Evolutionary conservation across 2,888 invertebrate genomes (phyloP).

Genomic region (Drosophila buzzatii): DNA sequence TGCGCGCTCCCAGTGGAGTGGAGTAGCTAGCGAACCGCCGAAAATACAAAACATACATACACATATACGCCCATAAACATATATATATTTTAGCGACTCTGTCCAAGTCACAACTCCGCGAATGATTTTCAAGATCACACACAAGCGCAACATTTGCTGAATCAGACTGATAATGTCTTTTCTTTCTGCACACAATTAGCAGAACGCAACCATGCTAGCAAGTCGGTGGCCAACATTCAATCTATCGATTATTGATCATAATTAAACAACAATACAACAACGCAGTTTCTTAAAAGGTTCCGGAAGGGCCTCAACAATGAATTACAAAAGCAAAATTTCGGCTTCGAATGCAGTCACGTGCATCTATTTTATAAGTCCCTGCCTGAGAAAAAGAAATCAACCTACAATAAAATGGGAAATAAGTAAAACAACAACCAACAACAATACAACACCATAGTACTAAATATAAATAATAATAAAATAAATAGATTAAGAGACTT

Average conservation of each 20-base stretch:
- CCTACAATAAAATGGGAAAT: no score
- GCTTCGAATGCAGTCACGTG: constrained; percentile 78
- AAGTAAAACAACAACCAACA: no score
- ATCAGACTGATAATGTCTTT: constrained; percentile 12
- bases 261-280: constrained; percentile 30
- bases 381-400: no score
- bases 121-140: constrained; percentile 36
- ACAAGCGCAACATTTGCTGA: constrained; percentile 15
- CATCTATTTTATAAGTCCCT: constrained; percentile 84
- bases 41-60: background rate
- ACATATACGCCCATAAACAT: background rate
- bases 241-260: background rate
- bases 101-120: constrained; percentile 18
- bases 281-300: constrained; percentile 79
- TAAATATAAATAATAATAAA: no score
- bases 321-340: constrained; percentile 80
- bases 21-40: constrained; percentile 2
- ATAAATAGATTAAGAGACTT: no score
- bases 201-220: background rate
- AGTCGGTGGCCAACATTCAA: background rate
- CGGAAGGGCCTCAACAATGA: constrained; percentile 76
- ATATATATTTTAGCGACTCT: constrained; percentile 20
- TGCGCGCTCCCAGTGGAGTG: constrained; percentile 19
- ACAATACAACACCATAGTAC: no score
- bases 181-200: background rate